Evolutionary conservation across 2,113 vertebrate genomes (phyloP).

Genomic region (Sturnira hondurensis): DNA sequence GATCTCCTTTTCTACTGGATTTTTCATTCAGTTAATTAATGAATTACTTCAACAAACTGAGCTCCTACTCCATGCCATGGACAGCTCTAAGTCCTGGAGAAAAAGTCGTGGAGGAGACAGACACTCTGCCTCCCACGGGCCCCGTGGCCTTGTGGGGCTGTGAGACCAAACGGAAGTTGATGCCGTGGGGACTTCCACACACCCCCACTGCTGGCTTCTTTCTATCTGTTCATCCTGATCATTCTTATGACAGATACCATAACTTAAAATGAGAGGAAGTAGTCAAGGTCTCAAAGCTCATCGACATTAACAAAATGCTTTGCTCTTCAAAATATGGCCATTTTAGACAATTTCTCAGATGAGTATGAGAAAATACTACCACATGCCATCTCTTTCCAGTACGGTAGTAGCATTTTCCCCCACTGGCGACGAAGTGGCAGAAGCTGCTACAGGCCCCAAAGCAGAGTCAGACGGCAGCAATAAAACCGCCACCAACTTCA

Average conservation of each 20-base stretch:
- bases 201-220: neutral
- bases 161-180: neutral
- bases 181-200: neutral
- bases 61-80: neutral
- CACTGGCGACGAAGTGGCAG: neutral
- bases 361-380: neutral
- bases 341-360: neutral
- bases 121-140: neutral
- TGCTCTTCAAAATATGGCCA: neutral
- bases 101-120: neutral
- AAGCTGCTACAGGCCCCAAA: neutral
- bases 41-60: neutral
- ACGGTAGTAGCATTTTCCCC: neutral
- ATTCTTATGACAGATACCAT: neutral
- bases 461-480: neutral
- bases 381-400: neutral
- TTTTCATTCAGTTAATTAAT: neutral
- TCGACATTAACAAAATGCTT: neutral
- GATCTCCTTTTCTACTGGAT: neutral
- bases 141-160: rapidly evolving
- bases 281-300: neutral
- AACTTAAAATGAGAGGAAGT: neutral
- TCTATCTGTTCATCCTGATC: neutral
- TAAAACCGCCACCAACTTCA: neutral
- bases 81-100: neutral